Base-by-base conservation (phyloP, 2,888 invertebrate genomes). In the Ecdyonurus torrentis region DNA sequence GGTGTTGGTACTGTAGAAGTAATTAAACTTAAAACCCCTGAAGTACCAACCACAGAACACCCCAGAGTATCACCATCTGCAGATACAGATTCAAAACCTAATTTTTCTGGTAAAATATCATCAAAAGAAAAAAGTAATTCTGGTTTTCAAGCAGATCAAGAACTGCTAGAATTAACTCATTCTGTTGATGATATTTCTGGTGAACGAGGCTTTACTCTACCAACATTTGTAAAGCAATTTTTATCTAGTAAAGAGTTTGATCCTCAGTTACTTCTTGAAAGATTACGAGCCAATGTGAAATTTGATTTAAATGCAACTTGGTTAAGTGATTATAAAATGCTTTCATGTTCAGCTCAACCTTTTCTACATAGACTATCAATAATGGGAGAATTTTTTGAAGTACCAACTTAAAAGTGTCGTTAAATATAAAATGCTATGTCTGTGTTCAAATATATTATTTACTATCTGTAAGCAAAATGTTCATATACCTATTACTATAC, bases 321-420 rank as follows among this genome's bases (percentile, higher is more conserved):
- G 72, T 76, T 76, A 18, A 72, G 77, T 55, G 82, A 83, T 70
- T 89, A 84, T 73, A 82, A 86, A 65, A 71, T 87, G 18, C 76
- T 94, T 63, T 81, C 85, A 59, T 93, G 94, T 69, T 84, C 85
- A 61, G 87, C 89, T 1, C 91, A 89, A 63, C 85, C 89, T 19
- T 91, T 89, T 74, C 74, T 88, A 65, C 86, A 87, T 73, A 80
- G 87, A 70, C 80, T 91, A 72, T 86, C 88, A 19, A 78, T 90
- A 66, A 82, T 86, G 65, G 91, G 91, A 0, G 90, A 91, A 78
- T 86, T 91, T 77, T 83, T 81, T 70, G 73, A 73, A 52, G 37
- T 55, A 20, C 22, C 22, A 22, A 55, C 55, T n/a, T 55, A 55
- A 55, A 5, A 5, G 37, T 37, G 37, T 37, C 15, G 37, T 37